Evolutionary conservation across 2,888 invertebrate species (phyloP).

Genomic region (Dasysyrphus tricinctus): DNA sequence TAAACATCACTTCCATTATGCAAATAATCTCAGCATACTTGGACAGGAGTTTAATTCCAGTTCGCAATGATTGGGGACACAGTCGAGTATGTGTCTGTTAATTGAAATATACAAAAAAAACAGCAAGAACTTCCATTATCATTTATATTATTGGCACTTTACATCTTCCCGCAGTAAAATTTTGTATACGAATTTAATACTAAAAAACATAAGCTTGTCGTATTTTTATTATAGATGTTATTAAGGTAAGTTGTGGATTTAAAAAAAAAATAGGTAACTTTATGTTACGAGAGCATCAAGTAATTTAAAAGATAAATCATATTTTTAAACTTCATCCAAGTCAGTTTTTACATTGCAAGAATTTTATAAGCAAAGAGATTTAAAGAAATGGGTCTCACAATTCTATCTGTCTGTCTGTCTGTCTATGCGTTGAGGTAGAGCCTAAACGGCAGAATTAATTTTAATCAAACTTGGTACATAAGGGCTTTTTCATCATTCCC

Average conservation of each 20-base stretch:
- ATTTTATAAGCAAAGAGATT: no score
- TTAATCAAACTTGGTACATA: no score
- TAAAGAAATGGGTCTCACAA: no score
- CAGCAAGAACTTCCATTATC: conserved; percentile 11
- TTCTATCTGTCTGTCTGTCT: no score
- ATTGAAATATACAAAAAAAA: conserved; percentile 23
- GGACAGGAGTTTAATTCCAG: conserved; percentile 20
- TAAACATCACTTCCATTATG: conserved; percentile 39
- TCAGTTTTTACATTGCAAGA: no score
- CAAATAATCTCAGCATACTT: conserved; percentile 28
- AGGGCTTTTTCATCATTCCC: no score
- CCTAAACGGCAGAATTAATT: no score
- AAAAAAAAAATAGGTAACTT: no score
- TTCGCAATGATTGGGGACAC: conserved; percentile 27
- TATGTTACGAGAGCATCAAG: no score
- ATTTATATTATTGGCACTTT: conserved; percentile 36
- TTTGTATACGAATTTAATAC: neutral
- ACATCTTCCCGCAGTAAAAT: conserved; percentile 28
- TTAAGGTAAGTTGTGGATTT: neutral
- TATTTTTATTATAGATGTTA: neutral
- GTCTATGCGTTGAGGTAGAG: no score
- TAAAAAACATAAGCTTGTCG: neutral
- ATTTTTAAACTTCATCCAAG: no score
- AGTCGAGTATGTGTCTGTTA: conserved; percentile 9
- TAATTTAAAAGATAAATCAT: no score